These are phyloP conservation scores for Cephus nigrinus DNA, from an alignment of 2,888 invertebrate genomes.

Conservation along the genomic window DNA sequence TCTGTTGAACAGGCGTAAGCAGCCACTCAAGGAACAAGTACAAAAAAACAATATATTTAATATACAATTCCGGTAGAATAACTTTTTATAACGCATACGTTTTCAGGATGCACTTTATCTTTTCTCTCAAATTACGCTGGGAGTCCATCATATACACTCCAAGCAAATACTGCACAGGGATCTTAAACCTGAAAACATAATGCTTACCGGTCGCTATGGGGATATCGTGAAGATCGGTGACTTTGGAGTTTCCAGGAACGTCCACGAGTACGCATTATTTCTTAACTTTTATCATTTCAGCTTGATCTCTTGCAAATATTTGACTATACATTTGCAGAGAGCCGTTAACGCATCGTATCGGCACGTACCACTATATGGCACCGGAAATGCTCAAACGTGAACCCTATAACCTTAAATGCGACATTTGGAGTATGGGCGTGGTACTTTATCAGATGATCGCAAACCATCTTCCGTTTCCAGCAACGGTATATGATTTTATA, in stretches of 20 bases:
- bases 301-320: neutral
- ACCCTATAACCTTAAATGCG: constrained; percentile 82
- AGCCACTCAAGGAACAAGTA: constrained; percentile 52
- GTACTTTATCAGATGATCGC: constrained; percentile 79
- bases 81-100: neutral
- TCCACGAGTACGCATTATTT: constrained; percentile 40
- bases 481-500: constrained; percentile 23
- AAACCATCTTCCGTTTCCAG: constrained; percentile 51
- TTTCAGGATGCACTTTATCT: constrained; percentile 52
- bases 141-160: constrained; percentile 83
- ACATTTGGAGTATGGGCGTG: constrained; percentile 89
- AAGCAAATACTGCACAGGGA: constrained; percentile 85
- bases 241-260: constrained; percentile 84
- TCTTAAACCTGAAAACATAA: constrained; percentile 86
- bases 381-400: constrained; percentile 85
- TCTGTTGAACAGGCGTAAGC: constrained; percentile 69
- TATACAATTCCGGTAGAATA: neutral
- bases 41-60: neutral
- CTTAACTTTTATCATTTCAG: neutral
- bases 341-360: constrained; percentile 40
- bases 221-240: constrained; percentile 84
- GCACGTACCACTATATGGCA: constrained; percentile 77
- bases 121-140: constrained; percentile 80
- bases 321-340: neutral
- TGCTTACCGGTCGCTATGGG: constrained; percentile 76